These are phyloP conservation scores for Ophraella communa DNA, from an alignment of 2,888 invertebrate genomes.

Conservation along the genomic window DNA sequence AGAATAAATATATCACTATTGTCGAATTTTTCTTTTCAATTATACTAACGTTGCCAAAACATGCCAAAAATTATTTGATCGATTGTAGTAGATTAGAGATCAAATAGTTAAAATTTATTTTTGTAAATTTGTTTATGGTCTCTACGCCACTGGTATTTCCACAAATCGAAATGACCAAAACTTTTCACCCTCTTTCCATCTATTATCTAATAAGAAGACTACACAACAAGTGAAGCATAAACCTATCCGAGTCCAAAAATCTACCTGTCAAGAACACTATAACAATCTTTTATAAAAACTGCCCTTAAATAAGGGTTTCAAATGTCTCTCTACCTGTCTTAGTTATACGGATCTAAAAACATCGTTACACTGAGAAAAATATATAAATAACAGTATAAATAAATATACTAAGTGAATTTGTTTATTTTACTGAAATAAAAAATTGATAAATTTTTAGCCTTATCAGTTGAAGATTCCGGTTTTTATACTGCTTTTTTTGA, in stretches of 20 bases:
- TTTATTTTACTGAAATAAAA: no score
- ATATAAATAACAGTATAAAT: no score
- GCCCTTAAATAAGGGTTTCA: constrained; percentile 53
- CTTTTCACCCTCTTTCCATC: constrained; percentile 47
- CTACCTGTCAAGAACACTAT: constrained; percentile 55
- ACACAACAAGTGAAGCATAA: constrained; percentile 57
- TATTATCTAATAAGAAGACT: constrained; percentile 57
- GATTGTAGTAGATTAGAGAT: no score
- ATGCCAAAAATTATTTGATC: no score
- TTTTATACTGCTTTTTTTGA: no score
- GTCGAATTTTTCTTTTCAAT: no score
- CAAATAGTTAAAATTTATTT: no score
- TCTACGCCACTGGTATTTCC: background rate
- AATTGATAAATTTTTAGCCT: no score
- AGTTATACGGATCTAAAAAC: constrained; percentile 14
- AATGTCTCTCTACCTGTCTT: constrained; percentile 45
- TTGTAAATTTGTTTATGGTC: no score
- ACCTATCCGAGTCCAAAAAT: constrained; percentile 43
- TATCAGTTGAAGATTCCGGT: no score
- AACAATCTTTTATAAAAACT: constrained; percentile 50
- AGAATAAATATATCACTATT: no score
- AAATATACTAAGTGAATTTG: background rate
- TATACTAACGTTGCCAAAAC: no score
- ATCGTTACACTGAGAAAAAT: constrained; percentile 16
- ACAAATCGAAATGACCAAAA: constrained; percentile 31